A percentile compares a stretch with the other conserved stretches of the same genome.
These are phyloP conservation scores for Halocaridina rubra DNA, from an alignment of 2,888 invertebrate species.

Conservation along the genomic window DNA sequence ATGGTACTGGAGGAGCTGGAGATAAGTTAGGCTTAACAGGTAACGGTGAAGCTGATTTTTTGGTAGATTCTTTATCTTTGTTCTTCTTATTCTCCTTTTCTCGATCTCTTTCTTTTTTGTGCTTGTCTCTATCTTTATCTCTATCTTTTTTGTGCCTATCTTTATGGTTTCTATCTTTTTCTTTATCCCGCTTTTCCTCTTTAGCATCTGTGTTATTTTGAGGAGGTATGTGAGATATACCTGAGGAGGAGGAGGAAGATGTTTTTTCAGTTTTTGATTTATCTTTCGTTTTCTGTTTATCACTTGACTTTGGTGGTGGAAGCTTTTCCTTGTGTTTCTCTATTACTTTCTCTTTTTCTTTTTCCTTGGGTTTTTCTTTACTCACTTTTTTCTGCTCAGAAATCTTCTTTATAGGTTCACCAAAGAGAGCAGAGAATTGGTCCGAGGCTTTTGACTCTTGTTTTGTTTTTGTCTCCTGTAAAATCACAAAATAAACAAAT, in stretches of 20 bases:
- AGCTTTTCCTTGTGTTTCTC: slow-evolving; percentile 19
- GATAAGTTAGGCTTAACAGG: background rate
- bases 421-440: slow-evolving; percentile 84
- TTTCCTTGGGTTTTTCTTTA: slow-evolving; percentile 24
- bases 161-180: slow-evolving; percentile 14
- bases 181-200: slow-evolving; percentile 19
- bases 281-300: slow-evolving; percentile 17
- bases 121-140: slow-evolving; percentile 23
- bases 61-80: background rate
- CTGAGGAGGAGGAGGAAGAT: background rate
- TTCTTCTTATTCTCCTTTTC: background rate
- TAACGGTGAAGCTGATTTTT: background rate
- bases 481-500: background rate
- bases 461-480: slow-evolving; percentile 25
- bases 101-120: background rate
- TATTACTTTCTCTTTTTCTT: slow-evolving; percentile 3
- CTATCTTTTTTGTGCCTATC: slow-evolving; percentile 2
- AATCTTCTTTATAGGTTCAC: slow-evolving; percentile 82
- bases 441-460: slow-evolving; percentile 65
- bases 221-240: background rate
- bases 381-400: background rate
- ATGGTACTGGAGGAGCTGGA: background rate
- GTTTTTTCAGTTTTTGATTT: slow-evolving; percentile 15
- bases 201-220: background rate
- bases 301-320: background rate